Conservation (phyloP, 2,797 vertebrate species). For the Molossus alvarezi region DNA sequence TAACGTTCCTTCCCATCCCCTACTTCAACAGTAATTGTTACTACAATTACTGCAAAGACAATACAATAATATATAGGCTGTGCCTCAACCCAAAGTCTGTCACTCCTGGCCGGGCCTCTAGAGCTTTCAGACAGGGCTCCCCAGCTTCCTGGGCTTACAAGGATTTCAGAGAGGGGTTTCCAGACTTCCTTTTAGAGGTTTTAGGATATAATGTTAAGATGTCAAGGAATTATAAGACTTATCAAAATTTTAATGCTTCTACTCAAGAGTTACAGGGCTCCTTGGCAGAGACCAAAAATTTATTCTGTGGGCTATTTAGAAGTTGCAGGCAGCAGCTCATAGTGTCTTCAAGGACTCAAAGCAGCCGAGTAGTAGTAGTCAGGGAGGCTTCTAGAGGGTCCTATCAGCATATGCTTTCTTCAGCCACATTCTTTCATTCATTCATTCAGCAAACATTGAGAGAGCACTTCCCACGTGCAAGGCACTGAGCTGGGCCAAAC, state of each 20-base stretch:
- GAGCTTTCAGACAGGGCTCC: not conserved
- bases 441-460: constrained; percentile 56
- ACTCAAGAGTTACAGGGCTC: not conserved
- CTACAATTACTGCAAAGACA: not conserved
- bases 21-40: not conserved
- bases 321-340: not conserved
- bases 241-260: not conserved
- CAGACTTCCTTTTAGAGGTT: not conserved
- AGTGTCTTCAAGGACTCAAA: not conserved
- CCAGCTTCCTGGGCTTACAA: not conserved
- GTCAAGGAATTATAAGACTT: not conserved
- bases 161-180: not conserved
- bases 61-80: no score
- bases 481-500: not conserved
- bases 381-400: not conserved
- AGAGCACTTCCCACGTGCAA: not conserved
- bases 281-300: not conserved
- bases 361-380: not conserved
- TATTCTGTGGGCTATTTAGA: not conserved
- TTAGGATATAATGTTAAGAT: not conserved
- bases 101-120: not conserved
- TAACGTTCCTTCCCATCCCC: not conserved
- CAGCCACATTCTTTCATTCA: constrained; percentile 20
- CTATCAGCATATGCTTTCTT: not conserved
- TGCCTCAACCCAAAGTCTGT: not conserved